These are phyloP conservation scores for Hylomyscus alleni DNA, from an alignment of 2,797 vertebrate species.

Conservation along the genomic window DNA sequence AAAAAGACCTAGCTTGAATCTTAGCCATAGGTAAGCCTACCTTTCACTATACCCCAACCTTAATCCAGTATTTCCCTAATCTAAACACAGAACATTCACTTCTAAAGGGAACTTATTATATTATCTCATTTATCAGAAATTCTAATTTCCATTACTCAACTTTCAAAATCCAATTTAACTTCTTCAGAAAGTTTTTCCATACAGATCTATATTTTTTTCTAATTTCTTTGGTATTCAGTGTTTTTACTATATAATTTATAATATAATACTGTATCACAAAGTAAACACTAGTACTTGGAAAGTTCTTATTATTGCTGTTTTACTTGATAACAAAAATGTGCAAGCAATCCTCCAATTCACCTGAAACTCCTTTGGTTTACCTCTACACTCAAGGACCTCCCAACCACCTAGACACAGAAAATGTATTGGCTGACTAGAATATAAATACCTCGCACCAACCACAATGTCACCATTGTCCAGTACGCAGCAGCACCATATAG, in stretches of 20 bases:
- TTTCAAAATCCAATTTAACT: slow-evolving; percentile 59
- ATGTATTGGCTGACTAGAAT: slow-evolving; percentile 41
- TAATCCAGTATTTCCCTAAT: neutral
- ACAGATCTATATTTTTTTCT: slow-evolving; percentile 19
- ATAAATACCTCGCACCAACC: slow-evolving; percentile 95
- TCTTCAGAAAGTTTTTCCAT: slow-evolving; percentile 3
- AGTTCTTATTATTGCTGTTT: slow-evolving; percentile 11
- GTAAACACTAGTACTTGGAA: neutral
- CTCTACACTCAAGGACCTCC: neutral
- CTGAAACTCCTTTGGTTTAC: slow-evolving; percentile 25
- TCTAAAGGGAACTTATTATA: neutral
- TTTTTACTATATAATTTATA: neutral
- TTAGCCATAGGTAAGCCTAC: neutral
- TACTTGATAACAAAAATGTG: neutral
- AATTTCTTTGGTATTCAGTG: slow-evolving; percentile 40
- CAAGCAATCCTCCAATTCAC: neutral
- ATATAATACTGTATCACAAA: neutral
- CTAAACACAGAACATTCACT: neutral
- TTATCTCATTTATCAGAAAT: slow-evolving; percentile 21
- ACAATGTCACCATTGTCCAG: slow-evolving; percentile 96
- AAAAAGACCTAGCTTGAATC: neutral
- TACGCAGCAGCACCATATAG: slow-evolving; percentile 98
- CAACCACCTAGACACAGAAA: neutral
- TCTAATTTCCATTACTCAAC: slow-evolving; percentile 13
- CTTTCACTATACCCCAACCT: neutral